Base-by-base conservation (phyloP, 1,140 invertebrate species). In the Drosophila novamexicana region DNA sequence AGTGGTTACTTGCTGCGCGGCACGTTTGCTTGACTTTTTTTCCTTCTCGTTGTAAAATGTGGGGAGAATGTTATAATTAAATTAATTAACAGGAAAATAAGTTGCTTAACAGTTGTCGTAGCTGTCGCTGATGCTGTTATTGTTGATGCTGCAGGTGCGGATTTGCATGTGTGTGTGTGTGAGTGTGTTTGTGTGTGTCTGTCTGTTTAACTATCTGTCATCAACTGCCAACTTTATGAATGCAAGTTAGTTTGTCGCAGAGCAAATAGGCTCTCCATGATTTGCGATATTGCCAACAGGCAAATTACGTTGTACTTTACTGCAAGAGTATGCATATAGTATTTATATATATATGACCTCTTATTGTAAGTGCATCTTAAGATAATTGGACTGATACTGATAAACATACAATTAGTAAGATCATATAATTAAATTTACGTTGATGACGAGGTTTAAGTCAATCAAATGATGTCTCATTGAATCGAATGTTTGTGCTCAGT, bases 21-120 rank as follows among this genome's bases (percentile, higher is more conserved):
- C 67, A 70, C 34, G 58, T 63, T 65, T 71, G 61, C 47, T 18
- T 47, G 29, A 63, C 40, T 69, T 62, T 39, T 42, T 56, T 56
- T 74, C 34, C 50, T 64, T n/a, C 9, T 9, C 39, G 39, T 5
- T 29, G 22, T 29, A 66, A n/a, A 29, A 36, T 57, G 54, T 32
- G 39, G 56, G 62, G 4, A 53, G 45, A 77, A 73, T 70, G 56
- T 70, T 80, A 64, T 79, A 90, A 89, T 89, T 89, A 84, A 90
- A 81, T 90, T 69, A 89, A 89, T 89, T 89, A 84, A 84, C 75
- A 81, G 77, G 71, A 90, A 90, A 89, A 89, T 71, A 52, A 81
- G 77, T 81, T 84, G 80, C 49, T 88, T 70, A 84, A 84, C 77
- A 78, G 63, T 80, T 89, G 74, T 76, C 61, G 72, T 61, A 64